Conservation (phyloP, 2,888 invertebrate species). For the Hemicrepidius hirtus region DNA sequence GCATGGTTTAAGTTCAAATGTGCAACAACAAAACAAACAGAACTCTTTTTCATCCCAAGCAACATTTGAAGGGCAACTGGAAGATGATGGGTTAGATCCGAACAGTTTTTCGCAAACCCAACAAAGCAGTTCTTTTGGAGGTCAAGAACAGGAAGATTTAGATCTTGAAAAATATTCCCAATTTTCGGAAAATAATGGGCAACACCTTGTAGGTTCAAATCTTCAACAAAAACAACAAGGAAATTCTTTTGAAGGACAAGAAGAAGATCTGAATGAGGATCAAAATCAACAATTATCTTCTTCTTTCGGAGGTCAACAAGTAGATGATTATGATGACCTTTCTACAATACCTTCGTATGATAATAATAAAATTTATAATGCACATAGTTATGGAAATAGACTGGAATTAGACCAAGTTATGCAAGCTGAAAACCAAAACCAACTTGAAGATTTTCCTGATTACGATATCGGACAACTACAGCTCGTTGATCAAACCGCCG, state of each 20-base stretch:
- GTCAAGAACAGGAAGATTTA: too few species aligned
- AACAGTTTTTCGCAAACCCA: neutral
- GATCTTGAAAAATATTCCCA: too few species aligned
- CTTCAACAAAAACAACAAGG: too few species aligned
- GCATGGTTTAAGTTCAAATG: too few species aligned
- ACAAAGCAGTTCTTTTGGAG: neutral
- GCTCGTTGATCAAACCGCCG: conserved; percentile 5
- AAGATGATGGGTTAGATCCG: neutral
- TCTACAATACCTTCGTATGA: neutral
- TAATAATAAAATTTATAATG: conserved; percentile 22
- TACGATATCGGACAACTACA: conserved; percentile 10
- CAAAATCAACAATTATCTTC: neutral
- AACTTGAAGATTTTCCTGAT: conserved; percentile 29
- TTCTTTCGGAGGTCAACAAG: neutral
- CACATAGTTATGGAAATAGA: conserved; percentile 14
- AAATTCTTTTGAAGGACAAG: too few species aligned
- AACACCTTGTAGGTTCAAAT: too few species aligned
- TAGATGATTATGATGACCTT: neutral
- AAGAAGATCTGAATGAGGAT: too few species aligned
- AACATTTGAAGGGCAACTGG: neutral
- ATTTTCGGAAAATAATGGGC: too few species aligned
- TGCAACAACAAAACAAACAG: neutral
- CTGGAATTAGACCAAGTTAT: conserved; percentile 20
- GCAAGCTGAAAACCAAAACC: conserved; percentile 23
- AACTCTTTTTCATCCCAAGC: neutral